phyloP scores from a whole-genome alignment of 2,797 vertebrate species.

The Pangasius larnaudii region DNA sequence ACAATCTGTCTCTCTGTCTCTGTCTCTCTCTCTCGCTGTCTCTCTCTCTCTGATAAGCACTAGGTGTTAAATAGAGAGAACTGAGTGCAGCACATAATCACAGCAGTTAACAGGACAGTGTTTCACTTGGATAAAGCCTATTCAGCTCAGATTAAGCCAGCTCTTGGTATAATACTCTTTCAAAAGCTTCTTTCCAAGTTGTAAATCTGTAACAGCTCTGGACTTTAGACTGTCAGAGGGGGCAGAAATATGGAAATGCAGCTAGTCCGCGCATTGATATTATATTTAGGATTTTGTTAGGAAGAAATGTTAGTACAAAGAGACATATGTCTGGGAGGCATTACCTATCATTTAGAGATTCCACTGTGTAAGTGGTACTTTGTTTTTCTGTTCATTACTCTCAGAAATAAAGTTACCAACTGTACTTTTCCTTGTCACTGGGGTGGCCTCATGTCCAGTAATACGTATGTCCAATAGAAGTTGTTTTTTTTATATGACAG shows the following conservation, averaged over 20 bases:
- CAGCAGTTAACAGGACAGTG: conserved; percentile 39
- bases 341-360: conserved; percentile 39
- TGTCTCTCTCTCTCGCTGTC: conserved; percentile 31
- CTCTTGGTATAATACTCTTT: conserved; percentile 47
- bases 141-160: conserved; percentile 56
- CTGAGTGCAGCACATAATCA: conserved; percentile 32
- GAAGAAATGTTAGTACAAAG: conserved; percentile 26
- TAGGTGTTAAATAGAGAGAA: conserved; percentile 44
- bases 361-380: conserved; percentile 36
- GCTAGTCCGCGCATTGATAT: conserved; percentile 27
- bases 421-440: neutral
- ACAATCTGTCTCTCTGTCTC: neutral
- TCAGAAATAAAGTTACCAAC: neutral
- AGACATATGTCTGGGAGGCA: conserved; percentile 36
- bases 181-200: conserved; percentile 44
- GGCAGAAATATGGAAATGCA: conserved; percentile 46
- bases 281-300: conserved; percentile 43
- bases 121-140: conserved; percentile 46
- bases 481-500: neutral
- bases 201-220: conserved; percentile 62
- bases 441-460: neutral
- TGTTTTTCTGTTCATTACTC: conserved; percentile 29
- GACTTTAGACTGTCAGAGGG: conserved; percentile 55
- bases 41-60: conserved; percentile 20
- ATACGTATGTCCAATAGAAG: neutral